Base-by-base conservation (phyloP, 2,113 vertebrate genomes). In the Syrmaticus mikado region DNA sequence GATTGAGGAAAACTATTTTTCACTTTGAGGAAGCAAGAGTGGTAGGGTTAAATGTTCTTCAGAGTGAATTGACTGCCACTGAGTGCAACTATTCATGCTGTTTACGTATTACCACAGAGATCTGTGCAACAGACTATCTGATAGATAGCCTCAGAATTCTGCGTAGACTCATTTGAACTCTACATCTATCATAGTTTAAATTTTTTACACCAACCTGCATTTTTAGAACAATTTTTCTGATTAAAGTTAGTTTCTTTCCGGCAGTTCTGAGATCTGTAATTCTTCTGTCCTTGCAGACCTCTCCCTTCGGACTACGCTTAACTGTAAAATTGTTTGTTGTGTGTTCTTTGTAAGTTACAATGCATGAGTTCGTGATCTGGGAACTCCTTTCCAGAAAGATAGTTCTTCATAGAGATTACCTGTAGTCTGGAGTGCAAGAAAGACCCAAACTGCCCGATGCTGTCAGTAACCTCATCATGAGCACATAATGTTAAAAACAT, bases 331-430 rank as follows among this genome's bases (percentile, higher is more conserved):
- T 17, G 7, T 3, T 14, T 58, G 7, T 22, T 28, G 8, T 8
- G 9, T 68, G 7, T 32, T 91, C 13, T 55, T 53, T 28, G 14
- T 14, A 12, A 41, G 2, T 48, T 81, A 41, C 0, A 1, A 21
- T 8, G 12, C 20, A 41, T 11, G 65, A 40, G 13, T 1, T 41
- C 41, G 22, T 40, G 52, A 41, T 50, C 25, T 40, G 48, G n/a
- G 38, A 4, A 36, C 0, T 4, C 7, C 10, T 36, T 62, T 18
- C 8, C 1, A 2, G 82, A 58, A 62, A 5, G 18, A 5, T 38
- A 5, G 43, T 65, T 80, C 20, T 71, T 43, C 61, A 21, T 6
- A 61, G 66, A 13, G 48, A 24, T 25, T 72, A 45, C 6, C 8
- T 61, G 13, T 38, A 57, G 18, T 7, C 24, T 82, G 36, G 21